Evolutionary conservation across 2,888 invertebrate genomes (phyloP).

Genomic region (Scelioninae gen. 1): DNA sequence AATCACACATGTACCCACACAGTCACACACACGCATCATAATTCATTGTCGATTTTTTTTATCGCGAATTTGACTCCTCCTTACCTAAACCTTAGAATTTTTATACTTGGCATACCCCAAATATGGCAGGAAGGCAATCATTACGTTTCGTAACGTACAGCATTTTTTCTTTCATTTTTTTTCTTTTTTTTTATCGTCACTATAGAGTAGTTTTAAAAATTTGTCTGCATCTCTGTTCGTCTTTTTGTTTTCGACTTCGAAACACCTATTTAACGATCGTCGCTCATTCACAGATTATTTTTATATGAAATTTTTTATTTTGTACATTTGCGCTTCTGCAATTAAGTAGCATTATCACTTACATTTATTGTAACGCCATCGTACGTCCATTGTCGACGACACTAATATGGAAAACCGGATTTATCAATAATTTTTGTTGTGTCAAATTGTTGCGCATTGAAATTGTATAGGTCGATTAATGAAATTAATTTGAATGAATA

Average conservation of each 20-base stretch:
- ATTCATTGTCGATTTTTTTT: conserved; percentile 71
- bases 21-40: conserved; percentile 70
- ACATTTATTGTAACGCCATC: conserved; percentile 67
- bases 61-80: conserved; percentile 71
- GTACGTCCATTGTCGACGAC: conserved; percentile 66
- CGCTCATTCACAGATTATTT: conserved; percentile 67
- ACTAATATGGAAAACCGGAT: conserved; percentile 60
- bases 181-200: conserved; percentile 68
- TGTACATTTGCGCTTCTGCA: conserved; percentile 74
- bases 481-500: conserved; percentile 62
- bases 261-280: conserved; percentile 66
- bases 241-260: conserved; percentile 54
- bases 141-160: conserved; percentile 85
- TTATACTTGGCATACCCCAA: conserved; percentile 87
- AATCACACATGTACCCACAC: conserved; percentile 70
- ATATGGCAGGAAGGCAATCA: conserved; percentile 88
- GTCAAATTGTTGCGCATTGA: conserved; percentile 61
- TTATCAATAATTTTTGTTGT: conserved; percentile 57
- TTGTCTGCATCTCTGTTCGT: conserved; percentile 61
- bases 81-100: conserved; percentile 84
- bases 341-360: conserved; percentile 70
- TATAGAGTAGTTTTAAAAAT: conserved; percentile 67
- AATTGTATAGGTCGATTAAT: conserved; percentile 57
- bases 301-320: conserved; percentile 74
- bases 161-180: conserved; percentile 75